A percentile compares a stretch with the other conserved stretches of the same genome.
Conservation (phyloP, 1,140 invertebrate genomes). For the Maconellicoccus hirsutus region DNA sequence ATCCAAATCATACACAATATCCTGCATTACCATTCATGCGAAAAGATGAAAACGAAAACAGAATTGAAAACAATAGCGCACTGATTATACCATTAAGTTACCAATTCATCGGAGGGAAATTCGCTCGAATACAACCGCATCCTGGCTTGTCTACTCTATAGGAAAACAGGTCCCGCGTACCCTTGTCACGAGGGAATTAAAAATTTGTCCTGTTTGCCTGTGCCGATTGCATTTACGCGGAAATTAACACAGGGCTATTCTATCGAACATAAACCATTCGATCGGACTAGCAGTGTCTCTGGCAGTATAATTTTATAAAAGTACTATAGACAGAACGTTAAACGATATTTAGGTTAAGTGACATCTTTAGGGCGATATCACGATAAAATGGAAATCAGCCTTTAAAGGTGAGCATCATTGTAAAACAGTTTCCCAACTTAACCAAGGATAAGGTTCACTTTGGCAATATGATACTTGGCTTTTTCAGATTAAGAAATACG, state of each 20-base stretch:
- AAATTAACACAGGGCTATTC: background rate
- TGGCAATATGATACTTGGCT: background rate
- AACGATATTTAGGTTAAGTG: background rate
- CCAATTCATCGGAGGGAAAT: constrained; percentile 1
- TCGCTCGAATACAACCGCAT: background rate
- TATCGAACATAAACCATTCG: background rate
- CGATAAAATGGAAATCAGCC: background rate
- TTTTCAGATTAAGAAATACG: background rate
- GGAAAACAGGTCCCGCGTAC: background rate
- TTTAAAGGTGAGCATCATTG: background rate
- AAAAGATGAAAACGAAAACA: background rate
- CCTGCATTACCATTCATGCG: too few relatives aligned
- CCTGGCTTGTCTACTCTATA: background rate
- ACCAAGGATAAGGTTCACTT: background rate
- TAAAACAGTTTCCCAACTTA: background rate
- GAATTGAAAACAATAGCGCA: background rate
- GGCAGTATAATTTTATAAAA: background rate
- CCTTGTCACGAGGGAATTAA: background rate
- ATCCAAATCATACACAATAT: too few relatives aligned
- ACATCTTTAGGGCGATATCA: background rate
- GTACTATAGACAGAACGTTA: background rate
- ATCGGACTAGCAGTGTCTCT: background rate
- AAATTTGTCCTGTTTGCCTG: background rate
- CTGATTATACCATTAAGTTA: constrained; percentile 4
- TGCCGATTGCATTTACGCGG: background rate